These are phyloP conservation scores for Euplagia quadripunctaria DNA, from an alignment of 2,888 invertebrate species.

Conservation along the genomic window DNA sequence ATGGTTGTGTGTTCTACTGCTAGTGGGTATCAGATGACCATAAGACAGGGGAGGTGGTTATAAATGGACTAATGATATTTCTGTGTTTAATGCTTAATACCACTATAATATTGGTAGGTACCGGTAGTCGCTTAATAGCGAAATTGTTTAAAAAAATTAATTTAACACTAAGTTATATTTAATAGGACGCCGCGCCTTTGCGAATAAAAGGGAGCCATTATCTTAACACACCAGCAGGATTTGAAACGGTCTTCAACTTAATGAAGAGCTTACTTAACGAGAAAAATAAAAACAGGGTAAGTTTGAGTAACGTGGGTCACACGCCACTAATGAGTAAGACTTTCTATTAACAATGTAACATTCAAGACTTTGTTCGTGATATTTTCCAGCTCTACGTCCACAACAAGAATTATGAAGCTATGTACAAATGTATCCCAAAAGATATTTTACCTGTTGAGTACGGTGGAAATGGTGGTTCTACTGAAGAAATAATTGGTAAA, in stretches of 20 bases:
- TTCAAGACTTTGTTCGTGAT: neutral
- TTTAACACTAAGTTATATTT: neutral
- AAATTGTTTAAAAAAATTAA: neutral
- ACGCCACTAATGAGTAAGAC: neutral
- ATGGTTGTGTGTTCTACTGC: neutral
- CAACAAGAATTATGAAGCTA: conserved; percentile 59
- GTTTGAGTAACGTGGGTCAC: conserved; percentile 38
- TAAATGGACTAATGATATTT: neutral
- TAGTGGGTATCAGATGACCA: neutral
- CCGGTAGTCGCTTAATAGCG: neutral
- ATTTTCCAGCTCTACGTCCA: conserved; percentile 53
- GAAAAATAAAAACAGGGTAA: conserved; percentile 87
- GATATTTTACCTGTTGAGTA: conserved; percentile 87
- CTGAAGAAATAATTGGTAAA: conserved; percentile 74
- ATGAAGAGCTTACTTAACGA: conserved; percentile 86
- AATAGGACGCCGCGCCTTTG: conserved; percentile 86
- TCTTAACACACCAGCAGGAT: conserved; percentile 85
- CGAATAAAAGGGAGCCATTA: conserved; percentile 88
- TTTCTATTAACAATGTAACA: neutral
- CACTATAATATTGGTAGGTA: too few relatives aligned
- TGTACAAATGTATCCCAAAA: conserved; percentile 83
- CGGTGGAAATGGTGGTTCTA: conserved; percentile 87
- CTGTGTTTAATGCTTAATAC: too few relatives aligned
- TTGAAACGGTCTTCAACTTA: conserved; percentile 86
- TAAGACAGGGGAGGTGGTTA: neutral